Conservation (phyloP, 2,797 vertebrate genomes). For the Dendrocincla tyrannina region DNA sequence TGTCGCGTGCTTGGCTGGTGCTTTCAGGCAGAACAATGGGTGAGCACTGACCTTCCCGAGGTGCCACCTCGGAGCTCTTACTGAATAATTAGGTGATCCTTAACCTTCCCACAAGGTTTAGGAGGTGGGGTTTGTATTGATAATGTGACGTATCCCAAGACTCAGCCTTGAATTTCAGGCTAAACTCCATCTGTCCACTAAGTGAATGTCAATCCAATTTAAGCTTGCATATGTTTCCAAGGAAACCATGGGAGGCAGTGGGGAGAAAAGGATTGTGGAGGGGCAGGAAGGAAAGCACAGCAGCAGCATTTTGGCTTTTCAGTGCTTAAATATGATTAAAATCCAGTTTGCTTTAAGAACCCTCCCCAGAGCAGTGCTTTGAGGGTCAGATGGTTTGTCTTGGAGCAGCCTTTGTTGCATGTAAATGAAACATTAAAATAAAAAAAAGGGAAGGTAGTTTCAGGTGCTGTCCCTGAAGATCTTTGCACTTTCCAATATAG, state of each 20-base stretch:
- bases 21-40: background rate
- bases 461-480: accelerated
- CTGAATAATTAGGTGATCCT: slow-evolving; percentile 10
- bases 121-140: background rate
- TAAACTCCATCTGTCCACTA: slow-evolving; percentile 60
- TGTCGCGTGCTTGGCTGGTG: background rate
- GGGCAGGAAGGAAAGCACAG: background rate
- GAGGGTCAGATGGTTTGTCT: background rate
- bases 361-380: accelerated
- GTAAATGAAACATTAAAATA: background rate
- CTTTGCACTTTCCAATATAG: background rate
- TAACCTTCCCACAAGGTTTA: background rate
- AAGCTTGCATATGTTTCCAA: slow-evolving; percentile 58
- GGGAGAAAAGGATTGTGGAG: slow-evolving; percentile 13
- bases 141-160: background rate
- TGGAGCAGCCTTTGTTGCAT: background rate
- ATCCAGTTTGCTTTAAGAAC: background rate
- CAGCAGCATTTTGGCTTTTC: background rate
- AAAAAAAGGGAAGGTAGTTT: background rate
- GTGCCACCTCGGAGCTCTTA: slow-evolving; percentile 27
- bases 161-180: slow-evolving; percentile 14
- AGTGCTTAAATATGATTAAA: background rate
- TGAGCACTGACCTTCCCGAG: background rate
- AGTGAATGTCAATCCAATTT: slow-evolving; percentile 49
- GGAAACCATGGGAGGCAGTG: slow-evolving; percentile 38